Evolutionary conservation across 35 echinoderm and acorn worm species (phyloP).

Genomic region (Holothuria glaberrima): DNA sequence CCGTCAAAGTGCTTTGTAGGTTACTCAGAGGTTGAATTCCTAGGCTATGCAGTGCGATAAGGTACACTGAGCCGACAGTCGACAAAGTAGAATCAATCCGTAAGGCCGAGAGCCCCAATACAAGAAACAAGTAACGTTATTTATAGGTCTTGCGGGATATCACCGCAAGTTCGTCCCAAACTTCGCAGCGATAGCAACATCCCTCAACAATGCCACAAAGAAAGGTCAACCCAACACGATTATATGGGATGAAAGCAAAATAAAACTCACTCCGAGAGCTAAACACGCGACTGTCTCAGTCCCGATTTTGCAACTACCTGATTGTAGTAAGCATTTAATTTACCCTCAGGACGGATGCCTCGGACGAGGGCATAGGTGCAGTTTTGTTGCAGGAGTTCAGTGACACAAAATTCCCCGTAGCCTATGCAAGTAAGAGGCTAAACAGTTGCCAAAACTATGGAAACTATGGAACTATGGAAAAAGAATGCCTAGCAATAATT

Average conservation of each 20-base stretch:
- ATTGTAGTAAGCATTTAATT: too few species aligned
- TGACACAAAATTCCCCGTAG: conserved; percentile 16
- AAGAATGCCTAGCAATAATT: conserved; percentile 63
- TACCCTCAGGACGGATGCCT: not conserved
- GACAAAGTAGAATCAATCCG: conserved; percentile 19
- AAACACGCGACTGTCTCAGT: too few species aligned
- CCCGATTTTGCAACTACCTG: too few species aligned
- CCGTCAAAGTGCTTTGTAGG: conserved; percentile 74
- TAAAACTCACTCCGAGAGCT: not conserved
- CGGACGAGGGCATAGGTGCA: conserved; percentile 23
- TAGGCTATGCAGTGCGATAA: conserved; percentile 68
- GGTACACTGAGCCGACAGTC: conserved; percentile 21
- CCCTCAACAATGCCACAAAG: conserved; percentile 36
- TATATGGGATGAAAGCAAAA: not conserved
- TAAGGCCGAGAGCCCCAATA: not conserved
- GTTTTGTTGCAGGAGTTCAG: conserved; percentile 34
- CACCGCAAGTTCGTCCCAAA: not conserved
- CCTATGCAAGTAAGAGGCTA: conserved; percentile 58
- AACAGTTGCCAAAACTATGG: not conserved
- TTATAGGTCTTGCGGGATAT: not conserved
- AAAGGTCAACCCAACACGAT: not conserved
- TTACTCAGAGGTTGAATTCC: conserved; percentile 56
- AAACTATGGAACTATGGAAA: conserved; percentile 44
- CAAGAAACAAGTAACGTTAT: not conserved
- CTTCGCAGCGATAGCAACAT: not conserved